Percentiles rank a stretch among this genome's conserved stretches.
These are phyloP conservation scores for Helogale parvula DNA, from an alignment of 2,113 vertebrate genomes.

Conservation along the genomic window DNA sequence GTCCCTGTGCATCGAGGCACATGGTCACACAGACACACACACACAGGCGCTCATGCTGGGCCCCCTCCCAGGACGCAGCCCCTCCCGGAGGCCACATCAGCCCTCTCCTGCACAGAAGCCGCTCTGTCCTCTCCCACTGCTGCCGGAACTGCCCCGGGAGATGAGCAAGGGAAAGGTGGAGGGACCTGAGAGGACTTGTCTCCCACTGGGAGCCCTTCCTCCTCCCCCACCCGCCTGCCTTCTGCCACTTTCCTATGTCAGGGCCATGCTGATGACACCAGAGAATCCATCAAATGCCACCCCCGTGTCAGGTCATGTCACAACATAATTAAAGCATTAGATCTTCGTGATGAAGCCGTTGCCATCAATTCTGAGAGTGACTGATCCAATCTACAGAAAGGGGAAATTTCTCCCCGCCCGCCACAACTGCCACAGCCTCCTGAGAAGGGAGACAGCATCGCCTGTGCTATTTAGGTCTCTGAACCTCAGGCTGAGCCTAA, in stretches of 20 bases:
- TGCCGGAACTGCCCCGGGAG: not conserved
- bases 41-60: too few species aligned
- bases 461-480: conserved; percentile 80
- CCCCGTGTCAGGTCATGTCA: conserved; percentile 88
- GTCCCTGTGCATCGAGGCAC: not conserved
- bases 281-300: conserved; percentile 86
- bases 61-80: not conserved
- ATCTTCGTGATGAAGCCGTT: conserved; percentile 87
- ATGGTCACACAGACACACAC: not conserved
- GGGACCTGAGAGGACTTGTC: conserved; percentile 56
- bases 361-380: conserved; percentile 86
- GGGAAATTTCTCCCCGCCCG: conserved; percentile 83
- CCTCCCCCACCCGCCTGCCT: conserved; percentile 53
- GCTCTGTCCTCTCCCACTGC: not conserved
- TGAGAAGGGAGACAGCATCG: conserved; percentile 66
- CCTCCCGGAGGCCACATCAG: not conserved
- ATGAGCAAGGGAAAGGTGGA: not conserved
- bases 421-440: conserved; percentile 81
- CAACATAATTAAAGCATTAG: conserved; percentile 89
- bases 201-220: conserved; percentile 58
- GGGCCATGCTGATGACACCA: conserved; percentile 80
- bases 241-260: conserved; percentile 82
- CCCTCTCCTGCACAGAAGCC: not conserved
- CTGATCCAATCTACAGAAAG: conserved; percentile 85
- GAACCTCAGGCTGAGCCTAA: conserved; percentile 75